phyloP scores from a whole-genome alignment of 2,888 invertebrate genomes.

The Podotricha telesiphe region DNA sequence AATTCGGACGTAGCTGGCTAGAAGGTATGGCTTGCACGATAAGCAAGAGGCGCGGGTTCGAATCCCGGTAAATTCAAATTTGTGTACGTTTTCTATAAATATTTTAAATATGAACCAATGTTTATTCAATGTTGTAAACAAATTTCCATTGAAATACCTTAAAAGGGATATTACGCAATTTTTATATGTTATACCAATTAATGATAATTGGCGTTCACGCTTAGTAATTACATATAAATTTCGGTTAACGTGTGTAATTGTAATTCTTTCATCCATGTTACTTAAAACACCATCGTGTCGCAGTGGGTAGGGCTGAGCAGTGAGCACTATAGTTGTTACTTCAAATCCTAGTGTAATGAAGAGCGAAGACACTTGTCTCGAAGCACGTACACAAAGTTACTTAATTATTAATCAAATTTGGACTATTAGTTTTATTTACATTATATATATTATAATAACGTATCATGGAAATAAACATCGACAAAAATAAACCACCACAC shows the following conservation, averaged over 20 bases:
- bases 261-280: neutral
- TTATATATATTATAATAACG: too few species aligned
- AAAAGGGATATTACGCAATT: constrained; percentile 3
- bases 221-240: neutral
- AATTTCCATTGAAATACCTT: neutral
- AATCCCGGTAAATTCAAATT: too few species aligned
- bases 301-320: neutral
- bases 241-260: neutral
- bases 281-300: neutral
- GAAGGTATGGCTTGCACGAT: too few species aligned
- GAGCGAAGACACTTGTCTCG: too few species aligned
- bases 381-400: too few species aligned
- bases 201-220: constrained; percentile 12
- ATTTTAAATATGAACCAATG: too few species aligned
- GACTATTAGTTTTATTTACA: too few species aligned
- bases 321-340: neutral
- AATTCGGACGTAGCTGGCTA: too few species aligned
- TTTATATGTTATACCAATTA: neutral
- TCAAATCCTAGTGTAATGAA: neutral
- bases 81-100: too few species aligned
- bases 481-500: neutral
- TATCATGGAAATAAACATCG: neutral
- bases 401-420: too few species aligned
- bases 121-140: too few species aligned
- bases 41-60: too few species aligned